Evolutionary conservation across 2,888 invertebrate species (phyloP).

Genomic region (Iphiclides podalirius): DNA sequence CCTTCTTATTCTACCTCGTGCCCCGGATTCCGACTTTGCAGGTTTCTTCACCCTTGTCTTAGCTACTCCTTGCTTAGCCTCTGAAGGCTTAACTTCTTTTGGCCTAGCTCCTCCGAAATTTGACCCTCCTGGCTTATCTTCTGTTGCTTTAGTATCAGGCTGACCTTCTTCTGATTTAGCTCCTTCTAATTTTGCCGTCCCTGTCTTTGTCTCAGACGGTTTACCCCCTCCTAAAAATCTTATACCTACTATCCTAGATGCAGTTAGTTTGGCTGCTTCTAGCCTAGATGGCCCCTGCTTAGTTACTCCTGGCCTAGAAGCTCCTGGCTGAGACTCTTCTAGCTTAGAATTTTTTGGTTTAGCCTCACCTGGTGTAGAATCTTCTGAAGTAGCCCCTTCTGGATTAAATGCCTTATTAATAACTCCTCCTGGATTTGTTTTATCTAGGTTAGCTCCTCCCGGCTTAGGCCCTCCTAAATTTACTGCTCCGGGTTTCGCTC

Average conservation of each 20-base stretch:
- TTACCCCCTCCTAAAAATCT: background rate
- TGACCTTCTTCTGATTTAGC: background rate
- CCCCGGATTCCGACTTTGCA: conserved; percentile 26
- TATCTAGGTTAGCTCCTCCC: background rate
- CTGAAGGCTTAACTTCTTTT: background rate
- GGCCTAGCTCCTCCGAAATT: too few species aligned
- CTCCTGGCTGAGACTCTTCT: background rate
- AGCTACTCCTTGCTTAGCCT: background rate
- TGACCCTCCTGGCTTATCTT: too few species aligned
- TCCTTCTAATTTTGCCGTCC: background rate
- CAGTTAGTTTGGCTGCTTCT: background rate
- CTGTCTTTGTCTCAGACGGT: background rate
- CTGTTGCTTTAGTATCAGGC: background rate
- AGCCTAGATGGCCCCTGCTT: background rate
- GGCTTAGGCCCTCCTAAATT: background rate
- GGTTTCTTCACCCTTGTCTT: conserved; percentile 22
- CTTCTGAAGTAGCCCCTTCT: background rate
- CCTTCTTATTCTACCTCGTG: conserved; percentile 29
- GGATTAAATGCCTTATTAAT: background rate
- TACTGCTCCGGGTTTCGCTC: background rate
- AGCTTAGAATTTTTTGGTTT: background rate
- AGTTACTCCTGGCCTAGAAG: background rate
- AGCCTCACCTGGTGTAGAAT: background rate
- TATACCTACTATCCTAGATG: background rate
- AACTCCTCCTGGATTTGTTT: background rate